Base-by-base conservation (phyloP, 2,113 vertebrate species). In the Centropus unirufus region DNA sequence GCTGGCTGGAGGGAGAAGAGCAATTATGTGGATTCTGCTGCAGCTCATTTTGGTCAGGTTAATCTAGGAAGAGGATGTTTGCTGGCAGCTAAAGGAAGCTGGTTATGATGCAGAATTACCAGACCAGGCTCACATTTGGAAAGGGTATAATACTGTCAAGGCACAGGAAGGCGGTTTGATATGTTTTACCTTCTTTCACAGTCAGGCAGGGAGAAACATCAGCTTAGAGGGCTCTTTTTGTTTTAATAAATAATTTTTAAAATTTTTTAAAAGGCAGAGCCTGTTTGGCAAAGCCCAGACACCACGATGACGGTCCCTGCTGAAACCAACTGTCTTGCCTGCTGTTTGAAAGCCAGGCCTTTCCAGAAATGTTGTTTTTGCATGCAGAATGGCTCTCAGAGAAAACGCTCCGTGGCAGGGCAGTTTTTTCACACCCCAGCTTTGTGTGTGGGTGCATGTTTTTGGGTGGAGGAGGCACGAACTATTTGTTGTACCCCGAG, bases 401-500 rank as follows among this genome's bases (percentile, higher is more conserved):
- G 77, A 30, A 73, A 74, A 52, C 30, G 7, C 29, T 73, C 59
- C 0, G 1, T 7, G 1, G 0, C 42, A 21, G 67, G 46, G 47
- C 63, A 62, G 27, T 6, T 63, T 90, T 81, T 77, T 17, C 46
- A 42, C 1, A 0, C 75, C 26, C 46, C 0, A 0, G 44, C n/a
- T 93, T 59, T 34, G 46, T 0, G 1, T 0, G 13, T 29, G 62
- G 29, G n/a, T 59, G 32, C 0, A 0, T 49, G 52, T 30, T 14
- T 57, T 30, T 14, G 29, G 18, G 32, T 23, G 24, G 17, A 63
- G 55, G 23, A 64, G 39, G 34, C 2, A 1, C 8, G 55, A 85
- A 20, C 19, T 63, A 30, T 52, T 91, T 5, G 0, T 16, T 36
- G 39, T 14, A 58, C n/a, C 68, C 73, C 5, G 3, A 16, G 34